Base-by-base conservation (phyloP, 37 sponge, comb jelly and placozoan genomes). In the Spongilla lacustris region DNA sequence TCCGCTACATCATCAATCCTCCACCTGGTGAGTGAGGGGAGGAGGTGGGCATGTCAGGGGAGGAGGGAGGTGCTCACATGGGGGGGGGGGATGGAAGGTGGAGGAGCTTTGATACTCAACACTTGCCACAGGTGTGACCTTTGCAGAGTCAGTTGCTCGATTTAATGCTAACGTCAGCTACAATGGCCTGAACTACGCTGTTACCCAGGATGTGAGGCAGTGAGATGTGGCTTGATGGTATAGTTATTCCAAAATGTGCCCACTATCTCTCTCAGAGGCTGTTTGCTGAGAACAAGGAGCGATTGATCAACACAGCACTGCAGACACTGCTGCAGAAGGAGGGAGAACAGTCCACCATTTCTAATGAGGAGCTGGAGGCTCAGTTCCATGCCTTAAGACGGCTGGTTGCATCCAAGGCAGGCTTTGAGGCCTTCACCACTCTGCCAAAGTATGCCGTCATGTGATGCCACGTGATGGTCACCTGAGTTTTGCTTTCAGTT, bases 241-340 rank as follows among this genome's bases (percentile, higher is more conserved):
- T 58, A 17, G 58, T 24, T 27, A 69, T n/a, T n/a, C n/a, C n/a
- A n/a, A n/a, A n/a, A 32, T 32, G 1, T 24, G 1, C 14, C 13
- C 28, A 17, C 73, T 32, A 10, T 25, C 14, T 14, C 27, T 31
- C 67, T 2, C 36, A 83, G 38, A 96, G 99, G 13, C 81, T 99
- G 37, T 99, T 99, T 86, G 86, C 94, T 27, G 99, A 99, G 89
- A 99, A 99, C 86, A 99, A 99, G 81, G 99, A 99, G 93, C 91
- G 91, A 79, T 93, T 99, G 33, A 99, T 99, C 76, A 91, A 89
- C 30, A 83, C 71, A 17, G 92, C 97, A 0, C 91, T 99, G 50
- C 75, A 49, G 5, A 79, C 98, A 21, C 91, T 98, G 12, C 83
- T 98, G 5, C 21, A 80, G 36, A 91, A 87, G 50, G 98, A 96